A percentile compares a stretch with the other conserved stretches of the same genome.
phyloP scores from a whole-genome alignment of 1,140 invertebrate species.

The Belonocnema kinseyi region DNA sequence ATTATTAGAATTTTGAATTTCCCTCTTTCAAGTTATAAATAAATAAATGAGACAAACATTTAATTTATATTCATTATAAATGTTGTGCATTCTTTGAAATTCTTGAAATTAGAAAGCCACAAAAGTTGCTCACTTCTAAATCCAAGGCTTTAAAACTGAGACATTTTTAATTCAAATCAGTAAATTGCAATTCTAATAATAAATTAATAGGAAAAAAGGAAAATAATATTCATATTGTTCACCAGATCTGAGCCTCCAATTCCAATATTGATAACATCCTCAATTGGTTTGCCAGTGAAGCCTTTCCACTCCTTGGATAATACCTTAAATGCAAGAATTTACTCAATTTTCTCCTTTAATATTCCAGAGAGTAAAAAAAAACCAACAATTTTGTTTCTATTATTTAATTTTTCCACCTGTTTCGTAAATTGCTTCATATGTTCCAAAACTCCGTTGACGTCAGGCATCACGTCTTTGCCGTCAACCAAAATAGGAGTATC shows the following conservation, averaged over 20 bases:
- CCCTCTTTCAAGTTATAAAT: no score
- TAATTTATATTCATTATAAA: no score
- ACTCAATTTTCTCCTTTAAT: neutral
- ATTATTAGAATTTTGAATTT: no score
- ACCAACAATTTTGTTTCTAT: slow-evolving; percentile 23
- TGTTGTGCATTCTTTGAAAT: no score
- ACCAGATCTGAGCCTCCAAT: slow-evolving; percentile 99
- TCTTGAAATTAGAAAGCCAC: no score
- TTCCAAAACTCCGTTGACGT: slow-evolving; percentile 91
- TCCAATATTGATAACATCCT: slow-evolving; percentile 99
- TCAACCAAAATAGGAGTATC: slow-evolving; percentile 89
- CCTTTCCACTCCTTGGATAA: slow-evolving; percentile 87
- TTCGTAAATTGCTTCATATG: slow-evolving; percentile 97
- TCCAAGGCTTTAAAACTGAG: no score
- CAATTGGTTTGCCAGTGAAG: slow-evolving; percentile 96
- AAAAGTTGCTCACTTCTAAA: no score
- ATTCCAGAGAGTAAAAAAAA: slow-evolving; percentile 33
- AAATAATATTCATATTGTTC: slow-evolving; percentile 47
- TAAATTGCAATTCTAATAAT: no score
- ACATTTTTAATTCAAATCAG: no score
- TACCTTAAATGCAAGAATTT: slow-evolving; percentile 72
- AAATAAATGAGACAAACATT: no score
- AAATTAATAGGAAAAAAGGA: no score
- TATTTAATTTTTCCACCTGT: slow-evolving; percentile 74
- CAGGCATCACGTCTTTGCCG: slow-evolving; percentile 95